Evolutionary conservation across 92 coral and sea anemone species (phyloP), one percentile per base, ranked within the genome.

Genomic region (Porites lobata): DNA sequence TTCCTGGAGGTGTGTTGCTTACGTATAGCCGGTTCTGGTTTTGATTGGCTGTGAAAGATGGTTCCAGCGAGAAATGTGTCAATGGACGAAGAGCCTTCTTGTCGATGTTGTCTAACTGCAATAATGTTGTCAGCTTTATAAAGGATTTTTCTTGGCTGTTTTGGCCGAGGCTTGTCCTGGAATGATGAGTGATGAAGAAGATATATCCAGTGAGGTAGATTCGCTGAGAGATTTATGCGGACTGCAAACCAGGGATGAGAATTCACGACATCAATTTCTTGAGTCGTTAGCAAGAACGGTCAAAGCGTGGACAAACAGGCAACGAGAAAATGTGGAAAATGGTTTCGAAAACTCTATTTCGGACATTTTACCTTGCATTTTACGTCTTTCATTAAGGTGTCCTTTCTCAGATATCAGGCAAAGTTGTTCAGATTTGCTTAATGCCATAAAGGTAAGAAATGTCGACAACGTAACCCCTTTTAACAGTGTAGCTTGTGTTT

Each of bases 351-450:
- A 92, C 47, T 78, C 84, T 70, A 90, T 96, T 68, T 92, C 90
- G 83, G 94, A 87, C 61, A 69, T 94, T 52, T 90, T 97, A 22
- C 99, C 99, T 53, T 91, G 94, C 62, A 83, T 97, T 79, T 90
- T 97, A 76, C 91, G 98, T 71, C 95, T 97, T 80, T 94, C 99
- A 18, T 58, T 74, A 50, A 91, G 98, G 61, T 92, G 98, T 72
- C 98, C 99, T 26, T 97, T 97, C 70, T 91, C 98, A 72, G 99
- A 97, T 90, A 96, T 97, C 62, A 92, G 99, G 50, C 94, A 83
- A 70, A 92, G 92, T 70, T 95, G 97, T 81, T 54, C 94, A 12
- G 91, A 89, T 72, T 79, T 95, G 70, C 87, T 97, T 10, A 80
- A 84, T n/a, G 90, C 85, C 65, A 91, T 95, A 51, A 97, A 97